phyloP scores from a whole-genome alignment of 2,888 invertebrate genomes.

The Ophioninae sp. region DNA sequence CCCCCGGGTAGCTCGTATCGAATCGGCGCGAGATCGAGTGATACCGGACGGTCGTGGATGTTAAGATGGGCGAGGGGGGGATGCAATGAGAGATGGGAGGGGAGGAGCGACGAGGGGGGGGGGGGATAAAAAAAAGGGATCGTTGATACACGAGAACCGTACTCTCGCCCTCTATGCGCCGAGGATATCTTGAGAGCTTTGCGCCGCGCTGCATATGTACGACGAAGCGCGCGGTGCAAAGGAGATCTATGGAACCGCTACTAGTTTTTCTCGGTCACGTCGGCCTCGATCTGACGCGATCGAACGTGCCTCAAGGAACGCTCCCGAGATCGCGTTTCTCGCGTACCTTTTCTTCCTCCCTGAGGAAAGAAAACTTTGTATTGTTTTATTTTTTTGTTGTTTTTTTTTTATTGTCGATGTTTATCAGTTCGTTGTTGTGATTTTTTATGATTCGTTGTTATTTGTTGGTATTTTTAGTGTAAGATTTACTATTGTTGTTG shows the following conservation, averaged over 20 bases:
- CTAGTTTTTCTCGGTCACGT: constrained; percentile 73
- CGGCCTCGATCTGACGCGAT: constrained; percentile 39
- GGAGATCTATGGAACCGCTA: constrained; percentile 76
- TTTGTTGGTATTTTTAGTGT: too few species aligned
- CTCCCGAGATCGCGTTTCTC: constrained; percentile 3
- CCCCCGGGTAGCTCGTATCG: constrained; percentile 64
- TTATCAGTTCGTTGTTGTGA: too few species aligned
- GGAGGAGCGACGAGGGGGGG: background rate
- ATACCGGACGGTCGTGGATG: constrained; percentile 26
- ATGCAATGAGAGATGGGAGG: too few species aligned
- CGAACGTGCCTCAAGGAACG: constrained; percentile 2
- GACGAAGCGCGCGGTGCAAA: constrained; percentile 1
- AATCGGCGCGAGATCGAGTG: constrained; percentile 64
- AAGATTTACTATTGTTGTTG: too few species aligned
- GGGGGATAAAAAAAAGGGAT: constrained; percentile 41
- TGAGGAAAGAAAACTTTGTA: too few species aligned
- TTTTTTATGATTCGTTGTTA: too few species aligned
- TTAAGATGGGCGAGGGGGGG: too few species aligned
- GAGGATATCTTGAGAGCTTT: background rate
- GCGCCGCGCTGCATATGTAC: constrained; percentile 33
- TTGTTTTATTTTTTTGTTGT: background rate
- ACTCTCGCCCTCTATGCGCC: background rate
- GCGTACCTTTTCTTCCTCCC: background rate
- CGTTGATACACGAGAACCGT: constrained; percentile 29
- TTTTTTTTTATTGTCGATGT: background rate